phyloP scores from a whole-genome alignment of 2,888 invertebrate genomes.

The Acanthosepion lycidas region DNA sequence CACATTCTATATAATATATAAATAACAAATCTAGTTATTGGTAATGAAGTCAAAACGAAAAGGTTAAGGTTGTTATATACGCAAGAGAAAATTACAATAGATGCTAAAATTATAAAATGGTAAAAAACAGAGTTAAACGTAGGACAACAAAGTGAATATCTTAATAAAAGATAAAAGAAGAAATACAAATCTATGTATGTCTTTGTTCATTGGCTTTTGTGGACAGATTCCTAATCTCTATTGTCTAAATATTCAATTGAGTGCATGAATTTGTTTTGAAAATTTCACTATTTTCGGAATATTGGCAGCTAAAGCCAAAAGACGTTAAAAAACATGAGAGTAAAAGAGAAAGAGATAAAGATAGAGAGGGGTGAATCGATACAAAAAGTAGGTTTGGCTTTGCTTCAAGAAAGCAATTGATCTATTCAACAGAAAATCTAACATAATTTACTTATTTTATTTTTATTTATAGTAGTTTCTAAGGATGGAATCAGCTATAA shows the following conservation, averaged over 20 bases:
- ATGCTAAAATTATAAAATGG: too few species aligned
- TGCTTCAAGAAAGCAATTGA: constrained; percentile 33
- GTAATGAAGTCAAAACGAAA: too few species aligned
- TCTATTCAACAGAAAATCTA: neutral
- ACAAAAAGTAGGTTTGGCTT: constrained; percentile 1
- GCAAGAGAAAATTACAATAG: too few species aligned
- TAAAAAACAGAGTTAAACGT: too few species aligned
- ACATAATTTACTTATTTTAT: neutral
- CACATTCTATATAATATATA: too few species aligned
- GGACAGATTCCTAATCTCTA: neutral
- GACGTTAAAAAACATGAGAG: neutral
- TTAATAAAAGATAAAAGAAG: neutral
- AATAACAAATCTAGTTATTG: too few species aligned
- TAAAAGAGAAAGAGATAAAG: neutral
- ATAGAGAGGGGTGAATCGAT: neutral
- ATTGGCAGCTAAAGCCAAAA: neutral
- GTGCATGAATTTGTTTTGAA: neutral
- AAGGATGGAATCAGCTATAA: neutral
- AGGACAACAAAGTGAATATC: too few species aligned
- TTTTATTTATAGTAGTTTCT: neutral
- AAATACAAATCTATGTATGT: neutral
- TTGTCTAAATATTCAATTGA: neutral
- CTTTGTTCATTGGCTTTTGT: neutral
- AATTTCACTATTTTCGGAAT: neutral
- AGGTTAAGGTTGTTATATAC: too few species aligned